A percentile compares a stretch with the other conserved stretches of the same genome.
These are phyloP conservation scores for Heliothis peltigera DNA, from an alignment of 2,888 invertebrate genomes.

Conservation along the genomic window DNA sequence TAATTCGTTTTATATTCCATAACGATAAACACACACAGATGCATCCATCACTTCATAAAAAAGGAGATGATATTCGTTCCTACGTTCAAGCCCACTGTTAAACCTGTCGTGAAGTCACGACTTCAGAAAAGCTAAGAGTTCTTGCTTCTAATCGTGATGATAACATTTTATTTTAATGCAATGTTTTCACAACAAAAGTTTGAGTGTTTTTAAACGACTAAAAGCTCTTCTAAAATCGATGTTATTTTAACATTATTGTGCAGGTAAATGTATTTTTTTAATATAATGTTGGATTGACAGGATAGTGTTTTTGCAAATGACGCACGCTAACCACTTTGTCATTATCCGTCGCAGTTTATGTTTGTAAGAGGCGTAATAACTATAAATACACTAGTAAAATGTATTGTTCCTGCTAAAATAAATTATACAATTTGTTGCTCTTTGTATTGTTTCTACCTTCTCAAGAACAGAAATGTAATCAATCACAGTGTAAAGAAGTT, in stretches of 20 bases:
- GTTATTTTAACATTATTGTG: constrained; percentile 1
- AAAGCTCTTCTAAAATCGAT: constrained; percentile 1
- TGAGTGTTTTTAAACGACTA: constrained; percentile 12
- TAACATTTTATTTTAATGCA: constrained; percentile 38
- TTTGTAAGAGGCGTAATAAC: constrained; percentile 2
- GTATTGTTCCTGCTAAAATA: background rate
- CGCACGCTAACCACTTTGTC: constrained; percentile 25
- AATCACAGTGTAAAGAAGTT: constrained; percentile 17
- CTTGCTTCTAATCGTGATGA: constrained; percentile 31
- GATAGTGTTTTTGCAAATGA: constrained; percentile 14
- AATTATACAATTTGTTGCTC: background rate
- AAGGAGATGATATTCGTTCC: constrained; percentile 36
- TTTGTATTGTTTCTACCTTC: background rate
- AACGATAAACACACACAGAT: constrained; percentile 47
- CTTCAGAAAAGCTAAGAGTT: constrained; percentile 42
- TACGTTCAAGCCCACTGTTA: constrained; percentile 28
- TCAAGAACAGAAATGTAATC: constrained; percentile 12
- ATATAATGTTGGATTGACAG: constrained; percentile 4
- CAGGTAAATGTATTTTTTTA: background rate
- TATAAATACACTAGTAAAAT: constrained; percentile 3
- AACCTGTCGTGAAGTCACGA: constrained; percentile 55
- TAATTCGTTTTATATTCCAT: constrained; percentile 35
- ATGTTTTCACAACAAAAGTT: constrained; percentile 33
- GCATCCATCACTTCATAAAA: constrained; percentile 44
- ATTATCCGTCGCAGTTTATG: background rate